phyloP scores from a whole-genome alignment of 2,113 vertebrate species.

The Podilymbus podiceps region DNA sequence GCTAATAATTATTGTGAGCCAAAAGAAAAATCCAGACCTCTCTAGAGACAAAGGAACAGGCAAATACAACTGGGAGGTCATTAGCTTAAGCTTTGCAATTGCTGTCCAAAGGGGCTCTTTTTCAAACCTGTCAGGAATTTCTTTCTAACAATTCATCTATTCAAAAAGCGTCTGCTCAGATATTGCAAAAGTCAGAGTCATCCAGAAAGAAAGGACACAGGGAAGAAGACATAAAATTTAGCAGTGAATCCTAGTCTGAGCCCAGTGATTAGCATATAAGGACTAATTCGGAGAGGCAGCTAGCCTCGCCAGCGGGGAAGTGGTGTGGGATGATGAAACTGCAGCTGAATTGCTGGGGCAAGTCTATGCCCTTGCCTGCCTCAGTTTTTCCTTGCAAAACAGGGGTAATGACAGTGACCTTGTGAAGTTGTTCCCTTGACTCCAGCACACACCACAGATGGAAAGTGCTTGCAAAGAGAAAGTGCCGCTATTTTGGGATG shows the following conservation, averaged over 20 bases:
- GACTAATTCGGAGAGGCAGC: background rate
- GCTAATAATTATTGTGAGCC: conserved; percentile 27
- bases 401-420: background rate
- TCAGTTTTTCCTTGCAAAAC: conserved; percentile 14
- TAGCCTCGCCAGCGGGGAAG: background rate
- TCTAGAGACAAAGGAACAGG: background rate
- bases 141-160: background rate
- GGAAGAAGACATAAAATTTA: background rate
- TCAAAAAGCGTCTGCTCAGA: background rate
- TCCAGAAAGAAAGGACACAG: background rate
- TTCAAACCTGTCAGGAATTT: conserved; percentile 3
- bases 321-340: background rate
- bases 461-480: conserved; percentile 32
- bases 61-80: background rate
- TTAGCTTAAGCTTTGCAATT: conserved; percentile 26
- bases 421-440: background rate
- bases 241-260: background rate
- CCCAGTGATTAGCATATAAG: background rate
- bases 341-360: background rate
- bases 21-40: conserved; percentile 26
- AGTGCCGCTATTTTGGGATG: background rate
- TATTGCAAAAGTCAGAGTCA: background rate
- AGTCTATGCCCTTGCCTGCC: background rate
- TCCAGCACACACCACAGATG: background rate
- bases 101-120: conserved; percentile 7